Evolutionary conservation across 53 echinoderm and acorn worm species (phyloP), one percentile per base, ranked within the genome.

Genomic region (Holothuria leucospilota): DNA sequence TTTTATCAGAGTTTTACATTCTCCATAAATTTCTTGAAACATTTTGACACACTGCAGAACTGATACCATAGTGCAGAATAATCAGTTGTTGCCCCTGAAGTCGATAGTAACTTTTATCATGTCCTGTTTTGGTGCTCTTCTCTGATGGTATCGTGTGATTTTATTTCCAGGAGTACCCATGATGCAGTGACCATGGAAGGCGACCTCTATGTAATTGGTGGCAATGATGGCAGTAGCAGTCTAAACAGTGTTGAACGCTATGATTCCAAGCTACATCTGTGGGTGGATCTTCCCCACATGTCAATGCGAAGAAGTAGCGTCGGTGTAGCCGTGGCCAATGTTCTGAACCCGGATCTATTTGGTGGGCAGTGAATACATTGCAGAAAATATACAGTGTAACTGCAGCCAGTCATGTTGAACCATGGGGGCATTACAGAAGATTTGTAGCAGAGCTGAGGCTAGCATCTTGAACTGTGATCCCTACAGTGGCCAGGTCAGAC

Each of bases 221-320:
- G 99, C 11, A 95, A 95, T 53, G 99, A 98, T 68, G 99, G 99
- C 29, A 95, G 95, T 64, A 98, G 95, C 51, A 95, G 93, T 56
- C 91, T 98, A 29, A 98, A 98, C 85, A 94, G 95, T 23, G 98
- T 95, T 25, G 98, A 98, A 73, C 93, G 95, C 25, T 98, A 93
- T 25, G 93, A 98, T 62, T 93, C 95, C 39, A 81, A 90, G 41
- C 88, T 90, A 0, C 91, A 89, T 46, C 90, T 86, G 21, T 95
- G 99, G 95, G 88, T 83, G n/a, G 92, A 88, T 20, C 88, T 98
- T 28, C 85, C 92, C 1, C 77, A 87, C 64, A 98, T 98, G 95
- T 89, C 89, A 18, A 95, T 95, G 39, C 82, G 95, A 30, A 69
- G 99, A 29, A 95, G 95, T 68, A 95, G 99, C 77, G 95, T 98